phyloP scores from a whole-genome alignment of 2,888 invertebrate genomes.

The Synergus itoensis region DNA sequence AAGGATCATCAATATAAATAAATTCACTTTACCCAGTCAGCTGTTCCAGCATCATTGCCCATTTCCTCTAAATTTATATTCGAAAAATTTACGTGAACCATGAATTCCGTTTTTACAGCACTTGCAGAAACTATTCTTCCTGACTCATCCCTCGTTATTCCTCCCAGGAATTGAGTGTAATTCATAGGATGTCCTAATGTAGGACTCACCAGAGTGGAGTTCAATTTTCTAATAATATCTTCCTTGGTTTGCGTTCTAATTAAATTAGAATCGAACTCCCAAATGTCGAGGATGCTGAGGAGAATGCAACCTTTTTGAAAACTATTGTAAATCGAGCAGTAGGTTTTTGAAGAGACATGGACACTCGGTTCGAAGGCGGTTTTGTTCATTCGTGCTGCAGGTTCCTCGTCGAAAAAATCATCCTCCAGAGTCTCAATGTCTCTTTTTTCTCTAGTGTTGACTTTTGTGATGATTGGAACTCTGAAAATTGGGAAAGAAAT shows the following conservation, averaged over 20 bases:
- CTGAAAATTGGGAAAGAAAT: constrained; percentile 57
- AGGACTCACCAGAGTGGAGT: constrained; percentile 82
- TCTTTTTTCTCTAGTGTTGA: constrained; percentile 55
- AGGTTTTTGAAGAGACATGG: constrained; percentile 80
- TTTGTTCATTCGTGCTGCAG: constrained; percentile 57
- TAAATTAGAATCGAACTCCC: constrained; percentile 81
- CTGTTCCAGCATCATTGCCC: constrained; percentile 87
- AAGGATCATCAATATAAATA: not conserved
- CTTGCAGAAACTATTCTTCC: constrained; percentile 84
- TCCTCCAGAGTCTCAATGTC: constrained; percentile 61
- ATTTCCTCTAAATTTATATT: constrained; percentile 83
- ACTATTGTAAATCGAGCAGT: constrained; percentile 83
- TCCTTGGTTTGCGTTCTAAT: constrained; percentile 81
- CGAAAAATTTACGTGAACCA: constrained; percentile 84
- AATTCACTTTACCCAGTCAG: constrained; percentile 83
- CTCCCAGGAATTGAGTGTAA: constrained; percentile 83
- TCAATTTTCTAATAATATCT: constrained; percentile 83
- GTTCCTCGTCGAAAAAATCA: constrained; percentile 71
- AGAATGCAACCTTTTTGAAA: constrained; percentile 83
- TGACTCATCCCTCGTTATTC: constrained; percentile 80
- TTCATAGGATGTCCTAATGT: constrained; percentile 84
- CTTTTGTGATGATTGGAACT: constrained; percentile 70
- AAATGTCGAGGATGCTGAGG: constrained; percentile 85
- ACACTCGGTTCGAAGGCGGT: constrained; percentile 80
- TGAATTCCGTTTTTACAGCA: constrained; percentile 83